These are phyloP conservation scores for Hemichromis elongatus DNA, from an alignment of 2,113 vertebrate genomes.

Conservation along the genomic window DNA sequence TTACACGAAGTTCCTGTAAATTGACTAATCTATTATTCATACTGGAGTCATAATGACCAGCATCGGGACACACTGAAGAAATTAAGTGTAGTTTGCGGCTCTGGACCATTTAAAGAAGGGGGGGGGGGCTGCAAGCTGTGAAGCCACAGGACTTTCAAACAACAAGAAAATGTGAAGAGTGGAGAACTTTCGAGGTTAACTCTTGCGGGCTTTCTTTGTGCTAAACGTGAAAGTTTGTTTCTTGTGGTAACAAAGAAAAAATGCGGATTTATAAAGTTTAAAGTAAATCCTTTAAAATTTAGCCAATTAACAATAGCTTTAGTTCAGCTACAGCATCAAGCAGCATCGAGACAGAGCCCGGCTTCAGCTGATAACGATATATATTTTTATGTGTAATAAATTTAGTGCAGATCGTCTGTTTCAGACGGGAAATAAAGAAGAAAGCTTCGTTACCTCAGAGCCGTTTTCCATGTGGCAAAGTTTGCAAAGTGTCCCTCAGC, in stretches of 20 bases:
- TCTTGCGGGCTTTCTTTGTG: background rate
- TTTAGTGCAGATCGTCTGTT: rapidly evolving
- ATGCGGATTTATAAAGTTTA: background rate
- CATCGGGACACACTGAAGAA: background rate
- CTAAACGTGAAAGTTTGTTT: background rate
- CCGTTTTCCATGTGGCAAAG: constrained; percentile 26
- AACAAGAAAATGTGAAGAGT: background rate
- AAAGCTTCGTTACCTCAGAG: constrained; percentile 31
- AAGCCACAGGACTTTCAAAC: rapidly evolving
- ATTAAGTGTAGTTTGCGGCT: background rate
- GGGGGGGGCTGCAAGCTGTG: background rate
- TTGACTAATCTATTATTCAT: background rate
- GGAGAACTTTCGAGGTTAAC: background rate
- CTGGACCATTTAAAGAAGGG: background rate
- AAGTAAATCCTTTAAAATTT: background rate
- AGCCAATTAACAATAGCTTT: background rate
- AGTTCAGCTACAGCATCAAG: background rate
- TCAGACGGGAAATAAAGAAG: background rate
- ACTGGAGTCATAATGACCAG: background rate
- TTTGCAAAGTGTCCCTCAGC: background rate
- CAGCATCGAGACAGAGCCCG: background rate
- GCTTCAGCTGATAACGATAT: background rate
- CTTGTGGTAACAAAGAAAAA: background rate
- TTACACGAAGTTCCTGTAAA: background rate
- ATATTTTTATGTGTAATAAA: background rate